These are phyloP conservation scores for Epinephelus fuscoguttatus DNA, from an alignment of 2,113 vertebrate species.

Conservation along the genomic window DNA sequence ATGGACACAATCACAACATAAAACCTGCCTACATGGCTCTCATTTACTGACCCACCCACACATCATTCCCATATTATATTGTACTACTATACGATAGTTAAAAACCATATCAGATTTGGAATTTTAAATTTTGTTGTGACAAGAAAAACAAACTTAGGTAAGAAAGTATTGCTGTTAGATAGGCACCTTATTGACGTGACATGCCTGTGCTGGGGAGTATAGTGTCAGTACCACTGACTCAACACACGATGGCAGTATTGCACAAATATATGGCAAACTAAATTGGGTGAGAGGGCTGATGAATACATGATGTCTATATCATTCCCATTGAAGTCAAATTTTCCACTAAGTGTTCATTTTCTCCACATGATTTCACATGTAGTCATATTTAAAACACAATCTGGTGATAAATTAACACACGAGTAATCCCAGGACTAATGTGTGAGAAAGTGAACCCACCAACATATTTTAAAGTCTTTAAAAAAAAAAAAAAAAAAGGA, in stretches of 20 bases:
- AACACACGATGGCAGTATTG: conserved; percentile 67
- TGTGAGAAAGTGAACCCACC: neutral
- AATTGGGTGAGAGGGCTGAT: neutral
- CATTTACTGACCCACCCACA: no score
- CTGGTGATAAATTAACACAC: neutral
- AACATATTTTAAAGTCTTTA: neutral
- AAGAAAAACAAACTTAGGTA: no score
- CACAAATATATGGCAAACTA: neutral
- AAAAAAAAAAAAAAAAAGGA: neutral
- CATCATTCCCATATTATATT: no score
- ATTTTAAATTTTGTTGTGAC: no score
- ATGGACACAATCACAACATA: no score
- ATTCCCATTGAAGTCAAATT: neutral
- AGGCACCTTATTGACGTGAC: neutral
- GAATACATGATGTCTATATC: conserved; percentile 43
- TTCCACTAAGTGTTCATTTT: neutral
- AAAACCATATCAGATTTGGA: no score
- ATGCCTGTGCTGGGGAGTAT: neutral
- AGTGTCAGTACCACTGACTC: neutral
- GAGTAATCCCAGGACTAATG: neutral
- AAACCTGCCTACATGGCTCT: no score
- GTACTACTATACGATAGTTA: no score
- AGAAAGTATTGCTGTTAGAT: no score
- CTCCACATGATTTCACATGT: neutral
- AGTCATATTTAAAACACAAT: neutral